Conservation (phyloP, 2,113 vertebrate genomes). For the Apodemus sylvaticus region DNA sequence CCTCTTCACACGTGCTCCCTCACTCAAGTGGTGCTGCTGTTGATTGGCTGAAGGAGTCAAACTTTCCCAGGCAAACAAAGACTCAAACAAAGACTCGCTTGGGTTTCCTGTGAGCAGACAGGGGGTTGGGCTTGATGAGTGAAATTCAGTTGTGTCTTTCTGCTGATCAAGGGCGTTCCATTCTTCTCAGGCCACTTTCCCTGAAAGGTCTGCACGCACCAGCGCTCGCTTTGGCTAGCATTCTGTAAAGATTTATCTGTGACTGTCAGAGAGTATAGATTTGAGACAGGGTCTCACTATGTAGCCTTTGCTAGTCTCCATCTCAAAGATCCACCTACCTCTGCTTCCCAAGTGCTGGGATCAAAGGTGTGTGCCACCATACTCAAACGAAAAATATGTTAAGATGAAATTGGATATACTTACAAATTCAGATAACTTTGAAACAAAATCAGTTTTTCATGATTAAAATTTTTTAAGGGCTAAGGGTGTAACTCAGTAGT, state of each 20-base stretch:
- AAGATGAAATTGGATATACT: not conserved
- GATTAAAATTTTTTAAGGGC: conserved; percentile 11
- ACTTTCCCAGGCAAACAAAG: not conserved
- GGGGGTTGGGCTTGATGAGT: not conserved
- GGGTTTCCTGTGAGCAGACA: not conserved
- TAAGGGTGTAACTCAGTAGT: not conserved
- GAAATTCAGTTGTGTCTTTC: not conserved
- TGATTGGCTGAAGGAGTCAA: not conserved
- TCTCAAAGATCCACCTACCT: not conserved
- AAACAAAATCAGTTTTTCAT: not conserved
- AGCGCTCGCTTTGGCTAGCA: not conserved
- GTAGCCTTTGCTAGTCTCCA: not conserved
- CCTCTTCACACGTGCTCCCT: not conserved
- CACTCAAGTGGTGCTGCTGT: not conserved
- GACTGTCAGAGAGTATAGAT: not conserved
- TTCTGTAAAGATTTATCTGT: not conserved
- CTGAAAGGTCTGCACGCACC: not conserved
- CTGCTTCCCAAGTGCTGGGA: not conserved
- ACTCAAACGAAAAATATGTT: not conserved
- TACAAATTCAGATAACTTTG: not conserved
- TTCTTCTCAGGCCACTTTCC: not conserved
- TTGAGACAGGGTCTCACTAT: not conserved
- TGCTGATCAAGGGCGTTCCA: not conserved
- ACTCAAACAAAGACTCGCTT: not conserved
- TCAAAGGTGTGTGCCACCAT: not conserved